Evolutionary conservation across 2,888 invertebrate species (phyloP).

Genomic region (Yponomeuta evonymella): DNA sequence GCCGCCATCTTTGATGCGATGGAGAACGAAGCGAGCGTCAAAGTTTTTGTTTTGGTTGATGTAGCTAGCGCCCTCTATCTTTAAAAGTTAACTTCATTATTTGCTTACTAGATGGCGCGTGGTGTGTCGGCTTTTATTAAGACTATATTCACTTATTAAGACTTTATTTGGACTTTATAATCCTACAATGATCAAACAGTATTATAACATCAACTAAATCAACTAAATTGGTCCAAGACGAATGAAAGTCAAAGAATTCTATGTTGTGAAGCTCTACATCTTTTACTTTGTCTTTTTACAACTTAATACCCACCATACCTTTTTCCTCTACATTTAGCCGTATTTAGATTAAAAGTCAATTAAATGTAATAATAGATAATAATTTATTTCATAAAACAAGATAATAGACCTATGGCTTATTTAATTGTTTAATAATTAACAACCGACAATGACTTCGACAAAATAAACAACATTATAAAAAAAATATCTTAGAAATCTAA

Average conservation of each 20-base stretch:
- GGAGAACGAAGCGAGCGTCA: constrained; percentile 43
- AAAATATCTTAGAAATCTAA: too few relatives aligned
- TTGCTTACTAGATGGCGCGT: constrained; percentile 25
- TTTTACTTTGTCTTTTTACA: too few relatives aligned
- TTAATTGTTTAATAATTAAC: background rate
- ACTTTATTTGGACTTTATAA: background rate
- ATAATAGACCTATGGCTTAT: background rate
- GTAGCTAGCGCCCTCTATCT: constrained; percentile 43
- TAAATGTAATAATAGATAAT: constrained; percentile 2
- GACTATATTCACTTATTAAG: background rate
- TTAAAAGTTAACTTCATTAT: background rate
- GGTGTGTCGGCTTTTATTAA: too few relatives aligned
- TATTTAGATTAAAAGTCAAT: background rate
- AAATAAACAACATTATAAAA: too few relatives aligned
- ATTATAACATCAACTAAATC: background rate
- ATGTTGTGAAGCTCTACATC: too few relatives aligned
- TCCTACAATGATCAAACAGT: background rate
- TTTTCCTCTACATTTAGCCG: background rate
- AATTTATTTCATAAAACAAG: constrained; percentile 10
- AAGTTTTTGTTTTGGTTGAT: constrained; percentile 39
- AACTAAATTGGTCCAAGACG: too few relatives aligned
- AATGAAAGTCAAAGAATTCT: too few relatives aligned
- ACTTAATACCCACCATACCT: too few relatives aligned
- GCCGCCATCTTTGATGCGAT: constrained; percentile 70
- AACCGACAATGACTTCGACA: too few relatives aligned